These are phyloP conservation scores for Rousettus leschenaultii DNA, from an alignment of 2,113 vertebrate species.

Conservation along the genomic window DNA sequence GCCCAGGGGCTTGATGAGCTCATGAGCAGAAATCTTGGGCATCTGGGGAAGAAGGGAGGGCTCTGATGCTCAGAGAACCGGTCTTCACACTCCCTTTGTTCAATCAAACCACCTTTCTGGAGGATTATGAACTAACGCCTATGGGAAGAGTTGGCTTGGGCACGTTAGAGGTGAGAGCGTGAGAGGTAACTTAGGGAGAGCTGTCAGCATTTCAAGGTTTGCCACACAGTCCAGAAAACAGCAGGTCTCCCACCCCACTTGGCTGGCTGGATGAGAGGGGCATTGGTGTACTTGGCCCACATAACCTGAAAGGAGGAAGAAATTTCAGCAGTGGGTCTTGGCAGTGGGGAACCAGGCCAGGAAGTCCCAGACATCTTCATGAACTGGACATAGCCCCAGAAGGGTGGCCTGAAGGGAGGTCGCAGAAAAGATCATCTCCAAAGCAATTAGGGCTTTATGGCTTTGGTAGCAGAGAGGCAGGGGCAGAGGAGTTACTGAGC, in stretches of 20 bases:
- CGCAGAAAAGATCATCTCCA: not conserved
- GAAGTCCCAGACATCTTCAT: not conserved
- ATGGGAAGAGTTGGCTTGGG: not conserved
- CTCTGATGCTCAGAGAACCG: not conserved
- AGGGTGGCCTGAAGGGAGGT: not conserved
- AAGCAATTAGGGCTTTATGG: not conserved
- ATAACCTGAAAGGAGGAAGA: not conserved
- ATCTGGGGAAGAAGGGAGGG: not conserved
- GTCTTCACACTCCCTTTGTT: not conserved
- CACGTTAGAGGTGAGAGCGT: not conserved
- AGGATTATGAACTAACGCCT: not conserved
- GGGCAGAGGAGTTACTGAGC: not conserved
- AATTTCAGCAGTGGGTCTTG: not conserved
- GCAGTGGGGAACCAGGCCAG: not conserved
- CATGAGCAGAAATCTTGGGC: not conserved
- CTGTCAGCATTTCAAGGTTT: not conserved
- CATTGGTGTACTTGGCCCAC: rapidly evolving
- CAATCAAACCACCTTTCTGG: not conserved
- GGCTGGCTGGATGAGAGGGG: not conserved
- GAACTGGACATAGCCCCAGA: not conserved
- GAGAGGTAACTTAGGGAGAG: not conserved
- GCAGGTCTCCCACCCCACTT: rapidly evolving
- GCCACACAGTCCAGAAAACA: not conserved
- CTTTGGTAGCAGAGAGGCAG: not conserved
- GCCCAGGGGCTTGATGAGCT: not conserved